phyloP scores from a whole-genome alignment of 2,888 invertebrate genomes.

The Xanthostigma xanthostigma region DNA sequence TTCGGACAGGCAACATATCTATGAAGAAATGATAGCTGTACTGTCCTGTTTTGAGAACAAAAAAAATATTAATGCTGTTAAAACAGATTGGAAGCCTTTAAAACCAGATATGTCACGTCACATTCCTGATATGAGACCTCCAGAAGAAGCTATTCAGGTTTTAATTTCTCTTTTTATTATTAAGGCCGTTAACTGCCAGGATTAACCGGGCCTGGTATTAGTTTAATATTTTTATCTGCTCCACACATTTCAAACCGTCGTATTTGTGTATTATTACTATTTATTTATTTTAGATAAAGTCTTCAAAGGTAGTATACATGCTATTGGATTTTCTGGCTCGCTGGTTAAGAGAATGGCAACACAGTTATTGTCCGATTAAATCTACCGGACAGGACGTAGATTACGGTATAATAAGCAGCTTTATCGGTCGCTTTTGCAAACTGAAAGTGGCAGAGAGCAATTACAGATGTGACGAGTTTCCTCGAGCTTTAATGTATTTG shows the following conservation, averaged over 20 bases:
- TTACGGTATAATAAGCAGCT: slow-evolving; percentile 18
- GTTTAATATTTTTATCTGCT: too few relatives aligned
- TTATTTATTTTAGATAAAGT: slow-evolving; percentile 13
- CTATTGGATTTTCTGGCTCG: slow-evolving; percentile 61
- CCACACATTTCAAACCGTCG: too few relatives aligned
- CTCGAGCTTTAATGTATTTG: slow-evolving; percentile 58
- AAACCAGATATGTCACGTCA: slow-evolving; percentile 3
- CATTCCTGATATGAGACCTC: not conserved
- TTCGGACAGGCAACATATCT: slow-evolving; percentile 29
- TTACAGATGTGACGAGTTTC: slow-evolving; percentile 58
- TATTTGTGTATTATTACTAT: not conserved
- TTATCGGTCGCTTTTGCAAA: slow-evolving; percentile 39
- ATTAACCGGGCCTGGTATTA: too few relatives aligned
- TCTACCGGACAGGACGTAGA: slow-evolving; percentile 16
- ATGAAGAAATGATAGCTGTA: slow-evolving; percentile 41
- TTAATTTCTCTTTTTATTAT: too few relatives aligned
- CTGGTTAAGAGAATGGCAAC: slow-evolving; percentile 52
- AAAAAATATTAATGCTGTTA: slow-evolving; percentile 5
- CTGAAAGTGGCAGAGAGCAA: slow-evolving; percentile 55
- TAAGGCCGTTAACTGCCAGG: too few relatives aligned
- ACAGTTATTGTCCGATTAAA: slow-evolving; percentile 17
- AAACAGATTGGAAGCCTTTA: slow-evolving; percentile 1
- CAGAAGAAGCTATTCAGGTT: slow-evolving; percentile 1
- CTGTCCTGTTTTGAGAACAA: slow-evolving; percentile 22
- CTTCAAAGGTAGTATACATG: slow-evolving; percentile 51